Percentiles rank a stretch among this genome's conserved stretches.
Evolutionary conservation across 2,888 invertebrate genomes (phyloP).

Genomic region (Hirtodrosophila cameraria): DNA sequence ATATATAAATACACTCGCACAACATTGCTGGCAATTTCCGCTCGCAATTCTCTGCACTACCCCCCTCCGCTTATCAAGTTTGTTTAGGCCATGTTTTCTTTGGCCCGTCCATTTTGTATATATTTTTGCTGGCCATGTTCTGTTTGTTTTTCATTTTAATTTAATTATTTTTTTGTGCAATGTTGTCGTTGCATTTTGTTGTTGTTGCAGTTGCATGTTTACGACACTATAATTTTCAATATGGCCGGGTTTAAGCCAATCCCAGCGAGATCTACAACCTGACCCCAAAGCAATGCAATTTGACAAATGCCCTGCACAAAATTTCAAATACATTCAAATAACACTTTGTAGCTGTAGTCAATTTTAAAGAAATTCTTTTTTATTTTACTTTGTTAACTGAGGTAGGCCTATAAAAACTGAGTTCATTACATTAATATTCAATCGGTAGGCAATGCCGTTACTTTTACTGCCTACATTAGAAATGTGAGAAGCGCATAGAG

Average conservation of each 20-base stretch:
- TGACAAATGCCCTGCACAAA: slow-evolving; percentile 19
- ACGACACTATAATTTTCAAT: slow-evolving; percentile 75
- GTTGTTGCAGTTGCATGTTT: slow-evolving; percentile 68
- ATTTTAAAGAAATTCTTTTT: too few relatives aligned
- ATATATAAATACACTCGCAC: slow-evolving; percentile 8
- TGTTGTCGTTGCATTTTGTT: slow-evolving; percentile 7
- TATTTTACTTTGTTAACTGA: too few relatives aligned
- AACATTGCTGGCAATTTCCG: slow-evolving; percentile 68
- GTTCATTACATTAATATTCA: too few relatives aligned
- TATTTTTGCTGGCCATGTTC: slow-evolving; percentile 61
- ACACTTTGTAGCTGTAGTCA: too few relatives aligned
- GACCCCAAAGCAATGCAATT: slow-evolving; percentile 5
- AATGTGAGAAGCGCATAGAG: slow-evolving; percentile 36
- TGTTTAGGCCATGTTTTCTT: slow-evolving; percentile 17
- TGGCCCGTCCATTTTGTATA: slow-evolving; percentile 34
- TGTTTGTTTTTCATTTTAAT: slow-evolving; percentile 66
- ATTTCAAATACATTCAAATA: too few relatives aligned
- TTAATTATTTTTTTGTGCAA: slow-evolving; percentile 32
- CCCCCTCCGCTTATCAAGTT: neutral
- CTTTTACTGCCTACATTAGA: too few relatives aligned
- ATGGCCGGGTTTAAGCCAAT: slow-evolving; percentile 30
- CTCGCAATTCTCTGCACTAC: slow-evolving; percentile 51
- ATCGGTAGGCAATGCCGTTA: too few relatives aligned
- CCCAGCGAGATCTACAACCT: neutral
- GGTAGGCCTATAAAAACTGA: too few relatives aligned